These are phyloP conservation scores for Sphyrna mokarran DNA, from an alignment of 2,113 vertebrate genomes.

Conservation along the genomic window DNA sequence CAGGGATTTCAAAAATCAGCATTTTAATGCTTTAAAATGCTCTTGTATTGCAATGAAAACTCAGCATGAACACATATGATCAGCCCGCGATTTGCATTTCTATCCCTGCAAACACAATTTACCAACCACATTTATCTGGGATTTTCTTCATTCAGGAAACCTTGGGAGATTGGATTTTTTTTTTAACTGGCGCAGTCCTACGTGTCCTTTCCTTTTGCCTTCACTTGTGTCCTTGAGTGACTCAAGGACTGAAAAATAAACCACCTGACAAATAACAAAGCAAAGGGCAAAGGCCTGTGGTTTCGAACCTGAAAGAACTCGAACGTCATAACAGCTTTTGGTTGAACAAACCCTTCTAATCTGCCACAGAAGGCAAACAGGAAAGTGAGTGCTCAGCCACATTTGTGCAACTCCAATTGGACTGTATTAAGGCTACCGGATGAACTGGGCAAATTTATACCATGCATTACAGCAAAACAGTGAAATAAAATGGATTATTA, in stretches of 20 bases:
- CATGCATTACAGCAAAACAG: neutral
- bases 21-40: slow-evolving; percentile 24
- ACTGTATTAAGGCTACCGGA: neutral
- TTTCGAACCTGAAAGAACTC: neutral
- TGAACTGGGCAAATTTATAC: neutral
- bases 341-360: slow-evolving; percentile 20
- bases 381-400: neutral
- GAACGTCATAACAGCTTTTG: neutral
- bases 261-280: neutral
- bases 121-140: slow-evolving; percentile 2
- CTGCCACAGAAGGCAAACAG: slow-evolving; percentile 16
- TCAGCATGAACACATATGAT: neutral
- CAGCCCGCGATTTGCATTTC: slow-evolving; percentile 25
- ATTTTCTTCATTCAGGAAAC: neutral
- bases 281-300: neutral
- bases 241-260: neutral
- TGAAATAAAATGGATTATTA: neutral
- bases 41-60: neutral
- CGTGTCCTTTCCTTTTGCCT: neutral
- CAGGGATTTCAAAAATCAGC: slow-evolving; percentile 16
- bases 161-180: slow-evolving; percentile 25
- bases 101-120: slow-evolving; percentile 10
- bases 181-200: neutral
- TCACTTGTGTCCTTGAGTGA: neutral
- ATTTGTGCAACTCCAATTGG: neutral